Evolutionary conservation across 2,888 invertebrate genomes (phyloP).

Genomic region (Temnothorax ravouxi): DNA sequence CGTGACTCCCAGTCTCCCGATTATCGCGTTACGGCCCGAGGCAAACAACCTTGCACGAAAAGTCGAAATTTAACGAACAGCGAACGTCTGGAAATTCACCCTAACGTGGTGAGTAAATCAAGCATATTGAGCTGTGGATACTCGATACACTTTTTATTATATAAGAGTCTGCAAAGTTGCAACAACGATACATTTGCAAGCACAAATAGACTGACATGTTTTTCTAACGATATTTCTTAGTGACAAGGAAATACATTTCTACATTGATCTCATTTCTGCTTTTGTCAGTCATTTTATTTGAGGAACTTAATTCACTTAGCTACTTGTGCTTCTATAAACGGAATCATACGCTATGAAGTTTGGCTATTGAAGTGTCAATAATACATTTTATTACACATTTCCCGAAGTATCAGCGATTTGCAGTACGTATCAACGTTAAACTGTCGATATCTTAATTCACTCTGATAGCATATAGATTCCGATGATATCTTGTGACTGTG

Average conservation of each 20-base stretch:
- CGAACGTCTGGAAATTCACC: not conserved
- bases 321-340: not conserved
- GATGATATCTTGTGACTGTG: conserved; percentile 47
- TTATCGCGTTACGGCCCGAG: conserved; percentile 4
- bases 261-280: not conserved
- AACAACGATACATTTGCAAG: not conserved
- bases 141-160: not conserved
- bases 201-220: not conserved
- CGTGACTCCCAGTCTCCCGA: conserved; percentile 12
- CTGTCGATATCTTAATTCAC: conserved; percentile 64
- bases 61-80: not conserved
- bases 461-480: conserved; percentile 61
- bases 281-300: conserved; percentile 8
- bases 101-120: not conserved
- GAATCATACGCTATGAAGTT: conserved; percentile 6
- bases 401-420: conserved; percentile 27
- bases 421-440: conserved; percentile 61
- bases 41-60: conserved; percentile 20
- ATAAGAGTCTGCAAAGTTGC: not conserved
- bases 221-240: not conserved
- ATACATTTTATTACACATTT: conserved; percentile 22
- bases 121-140: not conserved
- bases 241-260: not conserved
- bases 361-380: conserved; percentile 13
- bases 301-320: not conserved